phyloP scores from a whole-genome alignment of 2,888 invertebrate species.

The Piscicola geometra region DNA sequence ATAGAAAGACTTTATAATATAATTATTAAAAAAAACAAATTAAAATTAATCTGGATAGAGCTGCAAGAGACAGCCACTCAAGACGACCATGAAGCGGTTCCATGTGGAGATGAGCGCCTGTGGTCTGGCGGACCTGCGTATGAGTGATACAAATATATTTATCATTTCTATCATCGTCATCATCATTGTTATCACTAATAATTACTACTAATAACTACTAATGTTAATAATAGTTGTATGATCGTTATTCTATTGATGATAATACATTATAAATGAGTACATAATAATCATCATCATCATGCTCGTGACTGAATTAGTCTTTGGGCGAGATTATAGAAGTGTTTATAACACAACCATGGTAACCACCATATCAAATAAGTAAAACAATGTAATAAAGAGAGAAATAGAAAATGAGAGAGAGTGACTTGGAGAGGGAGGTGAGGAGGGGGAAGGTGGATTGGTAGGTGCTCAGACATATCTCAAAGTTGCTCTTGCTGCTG shows the following conservation, averaged over 20 bases:
- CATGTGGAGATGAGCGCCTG: background rate
- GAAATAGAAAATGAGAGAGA: no score
- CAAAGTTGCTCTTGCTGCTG: background rate
- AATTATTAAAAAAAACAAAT: background rate
- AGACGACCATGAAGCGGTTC: background rate
- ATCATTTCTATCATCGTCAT: no score
- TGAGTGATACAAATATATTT: background rate
- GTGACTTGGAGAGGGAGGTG: background rate
- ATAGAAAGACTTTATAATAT: background rate
- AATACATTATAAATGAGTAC: background rate
- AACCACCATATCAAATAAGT: no score
- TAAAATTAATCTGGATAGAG: background rate
- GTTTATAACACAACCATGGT: no score
- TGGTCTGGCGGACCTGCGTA: background rate
- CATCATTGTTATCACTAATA: background rate
- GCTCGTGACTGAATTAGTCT: no score
- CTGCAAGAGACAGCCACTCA: conserved; percentile 3
- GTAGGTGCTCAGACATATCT: background rate
- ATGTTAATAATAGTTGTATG: background rate
- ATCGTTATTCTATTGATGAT: background rate
- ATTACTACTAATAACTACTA: background rate
- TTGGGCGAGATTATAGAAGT: no score
- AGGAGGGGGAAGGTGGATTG: background rate
- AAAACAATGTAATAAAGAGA: no score
- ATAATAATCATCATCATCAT: no score